Percentiles rank a stretch among this genome's conserved stretches.
phyloP scores from a whole-genome alignment of 1,140 invertebrate genomes.

The Drosophila tropicalis region DNA sequence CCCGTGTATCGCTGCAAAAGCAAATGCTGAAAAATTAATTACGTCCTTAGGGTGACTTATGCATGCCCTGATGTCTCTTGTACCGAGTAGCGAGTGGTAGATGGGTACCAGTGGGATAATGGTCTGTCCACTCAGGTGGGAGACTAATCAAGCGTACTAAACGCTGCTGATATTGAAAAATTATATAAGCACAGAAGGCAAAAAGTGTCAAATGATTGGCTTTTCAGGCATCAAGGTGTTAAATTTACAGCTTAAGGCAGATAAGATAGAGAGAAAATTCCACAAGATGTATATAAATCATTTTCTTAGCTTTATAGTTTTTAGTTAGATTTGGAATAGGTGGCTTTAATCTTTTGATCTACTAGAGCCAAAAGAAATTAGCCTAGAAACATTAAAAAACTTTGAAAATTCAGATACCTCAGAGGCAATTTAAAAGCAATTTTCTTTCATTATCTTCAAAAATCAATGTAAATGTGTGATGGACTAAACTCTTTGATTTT shows the following conservation, averaged over 20 bases:
- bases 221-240: constrained; percentile 21
- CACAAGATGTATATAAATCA: too few species aligned
- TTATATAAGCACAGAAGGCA: constrained; percentile 37
- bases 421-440: too few species aligned
- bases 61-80: constrained; percentile 44
- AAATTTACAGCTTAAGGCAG: background rate
- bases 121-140: constrained; percentile 3
- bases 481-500: too few species aligned
- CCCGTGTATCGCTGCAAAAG: constrained; percentile 41
- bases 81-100: constrained; percentile 20
- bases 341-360: too few species aligned
- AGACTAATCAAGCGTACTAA: constrained; percentile 76
- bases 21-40: constrained; percentile 83
- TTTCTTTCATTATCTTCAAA: too few species aligned
- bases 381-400: too few species aligned
- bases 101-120: background rate
- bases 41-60: constrained; percentile 82
- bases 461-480: too few species aligned
- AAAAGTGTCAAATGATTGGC: constrained; percentile 37
- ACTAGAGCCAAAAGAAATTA: too few species aligned
- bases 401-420: too few species aligned
- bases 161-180: constrained; percentile 76
- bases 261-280: background rate
- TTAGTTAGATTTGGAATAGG: too few species aligned
- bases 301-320: too few species aligned